A percentile compares a stretch with the other conserved stretches of the same genome.
phyloP scores from a whole-genome alignment of 2,113 vertebrate genomes.

The Python bivittatus region DNA sequence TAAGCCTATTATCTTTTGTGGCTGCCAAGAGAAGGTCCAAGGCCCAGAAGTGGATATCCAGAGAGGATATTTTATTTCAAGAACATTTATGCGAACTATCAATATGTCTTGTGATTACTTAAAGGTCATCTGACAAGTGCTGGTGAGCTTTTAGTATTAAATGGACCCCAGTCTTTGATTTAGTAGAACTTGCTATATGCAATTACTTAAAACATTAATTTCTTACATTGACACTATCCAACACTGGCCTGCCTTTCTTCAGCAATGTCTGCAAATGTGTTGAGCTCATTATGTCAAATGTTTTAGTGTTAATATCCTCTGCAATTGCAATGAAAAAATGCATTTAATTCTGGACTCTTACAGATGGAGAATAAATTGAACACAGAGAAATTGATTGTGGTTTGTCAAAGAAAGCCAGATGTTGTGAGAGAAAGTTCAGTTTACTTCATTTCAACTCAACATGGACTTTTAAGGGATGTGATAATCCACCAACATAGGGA shows the following conservation, averaged over 20 bases:
- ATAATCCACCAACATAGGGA: neutral
- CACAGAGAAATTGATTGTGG: slow-evolving; percentile 48
- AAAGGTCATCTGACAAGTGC: slow-evolving; percentile 68
- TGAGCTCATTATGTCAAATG: slow-evolving; percentile 64
- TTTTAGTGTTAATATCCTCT: slow-evolving; percentile 66
- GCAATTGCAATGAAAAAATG: slow-evolving; percentile 59
- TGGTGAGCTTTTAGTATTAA: slow-evolving; percentile 53
- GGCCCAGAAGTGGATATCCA: slow-evolving; percentile 43
- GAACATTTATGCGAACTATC: slow-evolving; percentile 45
- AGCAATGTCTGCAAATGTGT: slow-evolving; percentile 58
- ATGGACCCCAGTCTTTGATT: slow-evolving; percentile 50
- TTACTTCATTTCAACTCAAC: slow-evolving; percentile 49
- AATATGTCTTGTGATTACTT: slow-evolving; percentile 44
- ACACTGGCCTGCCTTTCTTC: slow-evolving; percentile 52
- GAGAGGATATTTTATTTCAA: slow-evolving; percentile 30
- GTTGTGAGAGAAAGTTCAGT: slow-evolving; percentile 35
- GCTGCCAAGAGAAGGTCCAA: slow-evolving; percentile 39
- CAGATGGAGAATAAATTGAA: slow-evolving; percentile 64
- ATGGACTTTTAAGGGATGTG: slow-evolving; percentile 3
- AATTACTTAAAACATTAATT: slow-evolving; percentile 61
- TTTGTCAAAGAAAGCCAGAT: slow-evolving; percentile 30
- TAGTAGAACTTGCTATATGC: slow-evolving; percentile 41
- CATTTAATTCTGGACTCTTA: slow-evolving; percentile 65
- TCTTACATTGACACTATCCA: slow-evolving; percentile 24
- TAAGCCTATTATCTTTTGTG: slow-evolving; percentile 62